Base-by-base conservation (phyloP, 2,888 invertebrate genomes). In the Caenorhabditis panamensis region DNA sequence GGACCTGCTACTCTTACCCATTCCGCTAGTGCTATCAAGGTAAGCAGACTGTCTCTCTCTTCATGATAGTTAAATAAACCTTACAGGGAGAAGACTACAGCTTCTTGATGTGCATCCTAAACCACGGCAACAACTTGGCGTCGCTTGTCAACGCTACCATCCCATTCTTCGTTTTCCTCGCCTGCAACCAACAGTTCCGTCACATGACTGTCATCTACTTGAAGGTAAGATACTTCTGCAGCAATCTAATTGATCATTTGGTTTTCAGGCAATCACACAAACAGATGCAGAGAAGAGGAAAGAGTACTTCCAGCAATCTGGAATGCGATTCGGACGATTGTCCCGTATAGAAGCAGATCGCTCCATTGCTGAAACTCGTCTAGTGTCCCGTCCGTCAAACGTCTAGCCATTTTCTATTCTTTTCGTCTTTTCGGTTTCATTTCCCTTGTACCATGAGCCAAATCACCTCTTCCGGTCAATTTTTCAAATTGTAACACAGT, bases 141-240 rank as follows among this genome's bases (percentile, higher is more conserved):
- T 89, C 88, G 1, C 81, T 89, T 22, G 77, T 89, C 63, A 89
- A 89, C 68, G 89, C 89, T 13, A 88, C 89, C 8, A 88, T 90
- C 49, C 89, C 89, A 6, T 90, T 89, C 75, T 90, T 89, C 66
- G 87, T 90, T 9, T 89, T 89, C 53, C 82, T 88, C 16, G 71
- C 85, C 41, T 87, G 87, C 68, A 87, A 87, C 28, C 83, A 88
- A 59, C 88, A 88, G 56, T 89, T 89, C 81, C 84, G 89, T 9
- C 86, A 88, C 69, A 89, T 89, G 88, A 84, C 87, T 24, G 62
- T 68, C 36, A 83, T 88, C 73, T 88, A 87, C 64, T 72, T 89
- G 26, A 85, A 86, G 72, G 88, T 82, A 41, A 36, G 31, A 20
- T 49, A 13, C 8, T 2, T 13, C 28, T 28, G 13, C 20, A n/a